Evolutionary conservation across 2,888 invertebrate species (phyloP), one percentile per base, ranked within the genome.

Genomic region (Nomada fabriciana): DNA sequence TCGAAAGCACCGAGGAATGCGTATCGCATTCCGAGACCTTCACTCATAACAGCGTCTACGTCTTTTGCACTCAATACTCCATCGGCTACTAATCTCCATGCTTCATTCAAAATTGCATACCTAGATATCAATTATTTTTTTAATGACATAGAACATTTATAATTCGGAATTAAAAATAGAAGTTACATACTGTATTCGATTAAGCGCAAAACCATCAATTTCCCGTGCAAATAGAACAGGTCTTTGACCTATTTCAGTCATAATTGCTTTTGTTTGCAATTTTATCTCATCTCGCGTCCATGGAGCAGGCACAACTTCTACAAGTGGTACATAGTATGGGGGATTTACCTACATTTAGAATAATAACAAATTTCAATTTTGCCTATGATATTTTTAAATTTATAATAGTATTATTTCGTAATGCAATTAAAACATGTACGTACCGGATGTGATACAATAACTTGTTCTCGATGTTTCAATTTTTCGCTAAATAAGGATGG

Each of bases 1-100:
- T 99, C 98, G 84, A 99, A 94, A 0, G 98, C 97, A 3, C 99
- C 99, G 80, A 99, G 95, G 94, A 99, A 99, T 10, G 99, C 99
- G 92, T 99, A 99, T 67, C 99, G 96, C 96, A 98, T 97, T 15
- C 99, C 99, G 55, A 99, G 95, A 13, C 99, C 99, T 92, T 98
- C 97, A 0, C 97, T 97, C 96, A 99, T 98, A 0, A 99, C 98
- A 89, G 97, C 97, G 91, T 99, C 99, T 4, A 98, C 95, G 92
- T 99, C 99, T 89, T 97, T 96, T 0, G 97, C 98, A 91, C 96
- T 96, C 20, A 99, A 95, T n/a, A 99, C 95, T 25, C 97, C 97
- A 85, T 97, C 97, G 77, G 96, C 95, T 0, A 99, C 97, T 67
- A 99, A 94, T 86, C 98, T 96, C 97, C 98, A 99, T 0, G 97